Conservation (phyloP, 2,888 invertebrate genomes). For the Mamestra brassicae region DNA sequence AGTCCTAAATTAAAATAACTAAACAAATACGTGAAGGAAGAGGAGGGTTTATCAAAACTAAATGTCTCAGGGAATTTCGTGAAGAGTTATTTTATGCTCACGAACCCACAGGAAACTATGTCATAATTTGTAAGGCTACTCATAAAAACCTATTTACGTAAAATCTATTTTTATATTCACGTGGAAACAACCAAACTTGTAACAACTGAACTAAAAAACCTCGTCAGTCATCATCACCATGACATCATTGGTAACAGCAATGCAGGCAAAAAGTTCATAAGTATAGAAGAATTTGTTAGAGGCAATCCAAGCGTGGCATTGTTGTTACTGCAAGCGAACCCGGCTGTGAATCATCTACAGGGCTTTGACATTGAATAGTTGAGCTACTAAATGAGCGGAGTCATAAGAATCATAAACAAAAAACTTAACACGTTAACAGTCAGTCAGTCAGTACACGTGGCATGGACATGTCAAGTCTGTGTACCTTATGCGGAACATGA, state of each 20-base stretch:
- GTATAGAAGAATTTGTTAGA: slow-evolving; percentile 69
- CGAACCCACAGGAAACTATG: background rate
- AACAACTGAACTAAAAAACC: slow-evolving; percentile 36
- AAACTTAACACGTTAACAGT: too few relatives aligned
- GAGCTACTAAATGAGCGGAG: slow-evolving; percentile 61
- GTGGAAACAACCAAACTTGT: slow-evolving; percentile 17
- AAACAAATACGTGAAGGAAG: too few relatives aligned
- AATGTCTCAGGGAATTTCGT: background rate
- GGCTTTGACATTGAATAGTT: slow-evolving; percentile 73
- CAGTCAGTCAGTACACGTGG: too few relatives aligned
- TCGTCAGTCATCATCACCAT: slow-evolving; percentile 66
- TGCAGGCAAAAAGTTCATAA: slow-evolving; percentile 69
- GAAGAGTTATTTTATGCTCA: too few relatives aligned
- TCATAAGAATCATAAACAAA: background rate
- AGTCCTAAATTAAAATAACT: too few relatives aligned
- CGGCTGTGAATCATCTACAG: slow-evolving; percentile 66
- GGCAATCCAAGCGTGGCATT: slow-evolving; percentile 73
- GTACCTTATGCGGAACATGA: too few relatives aligned
- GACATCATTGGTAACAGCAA: slow-evolving; percentile 79
- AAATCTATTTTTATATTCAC: slow-evolving; percentile 31
- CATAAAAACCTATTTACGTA: slow-evolving; percentile 11
- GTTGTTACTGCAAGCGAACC: slow-evolving; percentile 54
- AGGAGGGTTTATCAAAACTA: background rate
- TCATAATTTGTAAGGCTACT: background rate
- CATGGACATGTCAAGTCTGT: too few relatives aligned